Conservation (phyloP, 2,113 vertebrate species). For the Indri indri region DNA sequence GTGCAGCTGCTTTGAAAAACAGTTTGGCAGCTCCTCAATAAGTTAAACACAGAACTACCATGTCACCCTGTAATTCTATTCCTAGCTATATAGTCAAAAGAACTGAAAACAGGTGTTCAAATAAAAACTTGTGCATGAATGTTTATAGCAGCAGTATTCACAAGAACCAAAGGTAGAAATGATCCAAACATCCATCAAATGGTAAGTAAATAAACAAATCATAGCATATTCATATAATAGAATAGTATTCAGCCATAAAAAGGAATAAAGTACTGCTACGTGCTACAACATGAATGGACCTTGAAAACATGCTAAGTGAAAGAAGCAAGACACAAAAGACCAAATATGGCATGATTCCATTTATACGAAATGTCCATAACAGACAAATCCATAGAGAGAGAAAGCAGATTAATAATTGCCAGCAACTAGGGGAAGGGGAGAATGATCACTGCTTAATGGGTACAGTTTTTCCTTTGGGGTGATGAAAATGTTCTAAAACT, state of each 20-base stretch:
- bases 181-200: background rate
- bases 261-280: background rate
- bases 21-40: background rate
- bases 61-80: background rate
- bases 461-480: background rate
- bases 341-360: background rate
- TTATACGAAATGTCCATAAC: background rate
- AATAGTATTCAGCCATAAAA: background rate
- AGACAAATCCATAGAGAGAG: background rate
- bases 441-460: background rate
- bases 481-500: background rate
- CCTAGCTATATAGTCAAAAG: background rate
- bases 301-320: background rate
- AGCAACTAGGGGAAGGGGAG: background rate
- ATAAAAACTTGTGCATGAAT: background rate
- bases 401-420: background rate
- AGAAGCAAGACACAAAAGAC: background rate
- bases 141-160: background rate
- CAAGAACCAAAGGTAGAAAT: background rate
- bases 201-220: background rate
- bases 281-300: background rate
- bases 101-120: background rate
- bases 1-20: background rate
- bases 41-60: background rate
- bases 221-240: background rate